Base-by-base conservation (phyloP, 2,888 invertebrate genomes). In the Eupithecia centaureata region DNA sequence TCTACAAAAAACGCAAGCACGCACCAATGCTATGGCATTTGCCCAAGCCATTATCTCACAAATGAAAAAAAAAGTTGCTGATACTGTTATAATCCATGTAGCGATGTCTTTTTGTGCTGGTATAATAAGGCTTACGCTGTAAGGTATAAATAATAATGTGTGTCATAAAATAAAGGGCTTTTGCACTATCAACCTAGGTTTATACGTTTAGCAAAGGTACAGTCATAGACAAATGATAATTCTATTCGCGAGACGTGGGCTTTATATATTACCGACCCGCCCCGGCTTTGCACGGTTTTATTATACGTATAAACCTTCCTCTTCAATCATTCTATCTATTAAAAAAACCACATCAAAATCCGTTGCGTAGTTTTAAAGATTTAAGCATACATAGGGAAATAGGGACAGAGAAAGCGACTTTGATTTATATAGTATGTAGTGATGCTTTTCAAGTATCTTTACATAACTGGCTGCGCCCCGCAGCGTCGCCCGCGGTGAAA, bases 91-190 rank as follows among this genome's bases (percentile, higher is more conserved):
- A 47, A 10, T 51, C 25, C 42, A 51, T 52, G 27, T 27, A 52
- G 27, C 13, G 13, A 25, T 13, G 27, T 60, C 18, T 60, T 47
- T 57, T 18, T 58, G n/a, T 63, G 62, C 59, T 65, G 30, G 12
- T 64, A 51, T 58, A 51, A 38, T 65, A 61, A 12, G 65, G 38
- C 58, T 61, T 47, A 67, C 42, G 54, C 68, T 66, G 59, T 67
- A 62, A 56, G 61, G 38, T 68, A 68, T 67, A 35, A 51, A 27
- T n/a, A 56, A 54, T 52, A 32, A 62, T 64, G 38, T 65, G 42
- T 68, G 38, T 57, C 59, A 60, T 61, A 32, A 61, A 30, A 52
- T 68, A 61, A 65, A 65, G 38, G 65, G 42, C 42, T 65, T 65
- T 66, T 63, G 61, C 59, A 62, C 65, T 35, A 28, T 3, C 47